Percentiles rank a stretch among this genome's conserved stretches.
Evolutionary conservation across 23 tunicate species (phyloP).

Genomic region (Botrylloides violaceus): DNA sequence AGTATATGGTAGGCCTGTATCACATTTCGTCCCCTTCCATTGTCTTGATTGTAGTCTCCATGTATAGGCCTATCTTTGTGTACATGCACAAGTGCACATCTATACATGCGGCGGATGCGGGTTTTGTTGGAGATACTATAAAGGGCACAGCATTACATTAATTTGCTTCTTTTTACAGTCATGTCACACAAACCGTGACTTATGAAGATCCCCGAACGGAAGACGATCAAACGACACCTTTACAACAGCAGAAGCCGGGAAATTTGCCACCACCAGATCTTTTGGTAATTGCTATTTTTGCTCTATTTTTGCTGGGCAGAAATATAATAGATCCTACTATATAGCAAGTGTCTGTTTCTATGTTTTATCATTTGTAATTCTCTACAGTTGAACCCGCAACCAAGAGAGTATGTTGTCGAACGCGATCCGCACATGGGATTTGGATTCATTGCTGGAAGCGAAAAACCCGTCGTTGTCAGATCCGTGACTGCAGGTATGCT

Average conservation of each 20-base stretch:
- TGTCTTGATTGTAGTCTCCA: too few species aligned
- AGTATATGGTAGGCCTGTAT: too few species aligned
- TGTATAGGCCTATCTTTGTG: too few species aligned
- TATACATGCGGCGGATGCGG: too few species aligned
- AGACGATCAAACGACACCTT: constrained; percentile 9
- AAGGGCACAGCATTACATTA: too few species aligned
- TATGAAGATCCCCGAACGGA: constrained; percentile 64
- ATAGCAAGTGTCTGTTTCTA: too few species aligned
- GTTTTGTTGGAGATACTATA: too few species aligned
- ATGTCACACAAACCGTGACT: constrained; percentile 50
- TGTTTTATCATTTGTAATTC: too few species aligned
- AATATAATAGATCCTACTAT: background rate
- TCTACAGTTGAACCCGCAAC: constrained; percentile 3
- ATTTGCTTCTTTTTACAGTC: too few species aligned
- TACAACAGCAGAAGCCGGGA: background rate
- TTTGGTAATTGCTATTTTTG: background rate
- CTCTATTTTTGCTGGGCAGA: background rate
- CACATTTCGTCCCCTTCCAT: too few species aligned
- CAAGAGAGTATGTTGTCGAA: constrained; percentile 33
- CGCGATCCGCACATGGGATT: constrained; percentile 47
- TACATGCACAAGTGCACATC: too few species aligned
- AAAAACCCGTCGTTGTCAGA: constrained; percentile 66
- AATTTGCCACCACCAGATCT: background rate
- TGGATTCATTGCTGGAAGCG: constrained; percentile 87
- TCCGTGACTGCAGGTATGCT: constrained; percentile 52